Evolutionary conservation across 2,113 vertebrate species (phyloP).

Genomic region (Nothobranchius furzeri): DNA sequence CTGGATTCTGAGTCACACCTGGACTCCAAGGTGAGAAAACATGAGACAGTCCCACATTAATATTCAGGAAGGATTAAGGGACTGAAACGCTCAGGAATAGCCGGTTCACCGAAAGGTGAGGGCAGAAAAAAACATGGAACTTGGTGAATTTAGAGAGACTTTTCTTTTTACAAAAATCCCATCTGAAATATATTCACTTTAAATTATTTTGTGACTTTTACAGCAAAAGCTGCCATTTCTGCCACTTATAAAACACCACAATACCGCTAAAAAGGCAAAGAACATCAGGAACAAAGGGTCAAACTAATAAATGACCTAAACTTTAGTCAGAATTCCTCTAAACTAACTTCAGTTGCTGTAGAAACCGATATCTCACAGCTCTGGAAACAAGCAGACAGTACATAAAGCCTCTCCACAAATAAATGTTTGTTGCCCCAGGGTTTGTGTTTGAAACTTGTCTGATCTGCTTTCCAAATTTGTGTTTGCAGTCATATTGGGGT

Average conservation of each 20-base stretch:
- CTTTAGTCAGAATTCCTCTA: neutral
- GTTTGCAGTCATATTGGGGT: neutral
- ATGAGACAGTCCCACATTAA: neutral
- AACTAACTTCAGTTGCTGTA: neutral
- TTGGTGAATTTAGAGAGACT: neutral
- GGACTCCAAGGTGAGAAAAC: conserved; percentile 19
- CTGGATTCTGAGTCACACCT: conserved; percentile 23
- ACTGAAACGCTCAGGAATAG: conserved; percentile 8
- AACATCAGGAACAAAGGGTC: no score
- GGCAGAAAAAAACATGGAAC: neutral
- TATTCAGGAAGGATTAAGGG: conserved; percentile 24
- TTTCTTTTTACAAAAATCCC: neutral
- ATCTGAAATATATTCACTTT: neutral
- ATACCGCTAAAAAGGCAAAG: neutral
- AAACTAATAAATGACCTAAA: neutral
- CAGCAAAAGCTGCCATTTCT: no score
- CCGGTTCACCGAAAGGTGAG: neutral
- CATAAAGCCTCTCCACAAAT: no score
- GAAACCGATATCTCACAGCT: neutral
- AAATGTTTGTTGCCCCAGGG: no score
- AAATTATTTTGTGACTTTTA: neutral
- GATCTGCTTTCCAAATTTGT: conserved; percentile 2
- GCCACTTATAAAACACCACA: no score
- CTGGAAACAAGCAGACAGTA: no score
- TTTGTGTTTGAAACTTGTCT: neutral